Percentiles rank a stretch among this genome's conserved stretches.
phyloP scores from a whole-genome alignment of 2,113 vertebrate species.

The Anoplopoma fimbria region DNA sequence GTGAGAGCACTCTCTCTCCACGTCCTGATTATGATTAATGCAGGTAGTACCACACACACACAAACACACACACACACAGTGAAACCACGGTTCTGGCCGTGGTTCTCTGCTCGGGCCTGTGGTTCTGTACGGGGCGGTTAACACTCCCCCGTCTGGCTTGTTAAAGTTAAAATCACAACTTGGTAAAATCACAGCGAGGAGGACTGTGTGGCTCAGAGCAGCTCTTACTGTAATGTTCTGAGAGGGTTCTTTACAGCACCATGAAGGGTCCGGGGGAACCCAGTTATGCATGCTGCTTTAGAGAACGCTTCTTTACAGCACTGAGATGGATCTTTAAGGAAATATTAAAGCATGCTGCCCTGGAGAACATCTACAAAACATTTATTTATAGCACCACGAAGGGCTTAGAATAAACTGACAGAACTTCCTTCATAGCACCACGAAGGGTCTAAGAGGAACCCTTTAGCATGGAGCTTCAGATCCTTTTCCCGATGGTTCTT shows the following conservation, averaged over 20 bases:
- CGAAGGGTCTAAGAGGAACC: background rate
- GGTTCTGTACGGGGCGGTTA: slow-evolving; percentile 57
- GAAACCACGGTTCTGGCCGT: slow-evolving; percentile 64
- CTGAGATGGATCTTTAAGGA: background rate
- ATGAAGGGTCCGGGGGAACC: background rate
- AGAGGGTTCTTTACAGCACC: slow-evolving; percentile 3
- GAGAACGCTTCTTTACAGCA: background rate
- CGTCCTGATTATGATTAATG: slow-evolving; percentile 85
- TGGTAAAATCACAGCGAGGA: slow-evolving; percentile 26
- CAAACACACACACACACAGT: slow-evolving; percentile 66
- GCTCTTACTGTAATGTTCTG: background rate
- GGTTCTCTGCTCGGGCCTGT: slow-evolving; percentile 42
- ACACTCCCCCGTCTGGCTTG: slow-evolving; percentile 40
- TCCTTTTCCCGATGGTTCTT: background rate
- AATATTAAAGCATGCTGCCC: background rate
- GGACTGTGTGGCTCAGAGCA: background rate
- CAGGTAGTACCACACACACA: slow-evolving; percentile 79
- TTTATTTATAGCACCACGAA: background rate
- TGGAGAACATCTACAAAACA: too few species aligned
- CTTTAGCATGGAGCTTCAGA: background rate
- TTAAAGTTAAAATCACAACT: slow-evolving; percentile 53
- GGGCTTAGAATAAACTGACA: background rate
- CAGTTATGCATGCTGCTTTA: background rate
- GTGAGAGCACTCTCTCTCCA: slow-evolving; percentile 81
- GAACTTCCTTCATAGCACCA: background rate